Conservation (phyloP, 35 echinoderm and acorn worm genomes). For the Nesometra sesokonis region DNA sequence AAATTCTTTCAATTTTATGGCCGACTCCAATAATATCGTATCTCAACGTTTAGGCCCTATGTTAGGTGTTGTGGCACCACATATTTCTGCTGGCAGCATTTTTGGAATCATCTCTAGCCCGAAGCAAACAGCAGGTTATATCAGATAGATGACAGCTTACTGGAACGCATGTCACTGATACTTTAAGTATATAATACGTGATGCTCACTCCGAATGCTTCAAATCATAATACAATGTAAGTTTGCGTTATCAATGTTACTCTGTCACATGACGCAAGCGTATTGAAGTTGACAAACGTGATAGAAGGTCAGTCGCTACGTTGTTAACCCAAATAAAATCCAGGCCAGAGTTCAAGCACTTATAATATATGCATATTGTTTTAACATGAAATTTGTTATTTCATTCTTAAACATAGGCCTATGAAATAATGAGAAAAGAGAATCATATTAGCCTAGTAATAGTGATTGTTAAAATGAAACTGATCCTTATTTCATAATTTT, state of each 20-base stretch:
- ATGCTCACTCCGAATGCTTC: background rate
- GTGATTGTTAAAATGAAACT: no score
- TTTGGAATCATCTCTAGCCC: background rate
- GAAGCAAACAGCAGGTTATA: background rate
- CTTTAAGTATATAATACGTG: background rate
- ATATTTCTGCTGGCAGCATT: background rate
- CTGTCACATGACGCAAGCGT: background rate
- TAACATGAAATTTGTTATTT: no score
- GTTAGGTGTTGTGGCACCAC: background rate
- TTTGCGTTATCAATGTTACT: background rate
- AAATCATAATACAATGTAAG: background rate
- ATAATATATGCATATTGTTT: background rate
- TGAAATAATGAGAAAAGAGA: no score
- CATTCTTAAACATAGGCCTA: no score
- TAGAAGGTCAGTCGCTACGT: background rate
- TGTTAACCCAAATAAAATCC: background rate
- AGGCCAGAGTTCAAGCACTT: background rate
- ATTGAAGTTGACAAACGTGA: background rate
- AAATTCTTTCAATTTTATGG: background rate
- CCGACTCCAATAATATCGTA: background rate
- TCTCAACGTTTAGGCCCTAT: background rate
- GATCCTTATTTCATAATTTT: no score
- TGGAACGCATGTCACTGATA: background rate
- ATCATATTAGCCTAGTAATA: no score
- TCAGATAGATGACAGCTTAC: background rate